Conservation (phyloP, 2,888 invertebrate species). For the Cheilosia urbana region DNA sequence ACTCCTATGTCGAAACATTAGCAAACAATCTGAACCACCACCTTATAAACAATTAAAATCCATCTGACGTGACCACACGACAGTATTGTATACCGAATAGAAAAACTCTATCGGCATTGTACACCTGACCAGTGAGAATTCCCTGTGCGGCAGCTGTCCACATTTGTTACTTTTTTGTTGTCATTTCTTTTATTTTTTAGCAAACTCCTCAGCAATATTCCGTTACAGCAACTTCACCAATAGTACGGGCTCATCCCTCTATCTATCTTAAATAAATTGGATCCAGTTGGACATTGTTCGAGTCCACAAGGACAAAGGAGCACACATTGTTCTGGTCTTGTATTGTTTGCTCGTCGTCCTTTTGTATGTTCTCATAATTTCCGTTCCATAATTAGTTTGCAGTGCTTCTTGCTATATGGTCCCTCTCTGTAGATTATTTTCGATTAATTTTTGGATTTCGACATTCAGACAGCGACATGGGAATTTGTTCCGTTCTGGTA, state of each 20-base stretch:
- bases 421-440: conserved; percentile 41
- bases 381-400: conserved; percentile 74
- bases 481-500: not conserved
- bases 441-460: conserved; percentile 57
- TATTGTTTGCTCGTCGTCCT: conserved; percentile 33
- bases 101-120: conserved; percentile 4
- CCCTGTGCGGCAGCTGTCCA: conserved; percentile 51
- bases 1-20: not conserved
- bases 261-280: conserved; percentile 59
- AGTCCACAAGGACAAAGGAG: conserved; percentile 38
- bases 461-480: conserved; percentile 37
- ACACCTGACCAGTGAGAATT: conserved; percentile 47
- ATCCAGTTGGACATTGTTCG: conserved; percentile 54
- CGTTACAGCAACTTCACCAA: not conserved
- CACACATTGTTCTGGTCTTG: conserved; percentile 39
- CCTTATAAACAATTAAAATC: conserved; percentile 13
- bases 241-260: conserved; percentile 8
- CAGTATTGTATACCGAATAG: not conserved
- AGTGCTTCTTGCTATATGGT: conserved; percentile 42
- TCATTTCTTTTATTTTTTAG: not conserved
- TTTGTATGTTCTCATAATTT: conserved; percentile 69
- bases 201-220: conserved; percentile 37
- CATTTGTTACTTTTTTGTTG: conserved; percentile 38
- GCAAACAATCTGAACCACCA: not conserved
- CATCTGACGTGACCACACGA: not conserved